Base-by-base conservation (phyloP, 2,113 vertebrate genomes). In the Chloropsis cyanopogon region DNA sequence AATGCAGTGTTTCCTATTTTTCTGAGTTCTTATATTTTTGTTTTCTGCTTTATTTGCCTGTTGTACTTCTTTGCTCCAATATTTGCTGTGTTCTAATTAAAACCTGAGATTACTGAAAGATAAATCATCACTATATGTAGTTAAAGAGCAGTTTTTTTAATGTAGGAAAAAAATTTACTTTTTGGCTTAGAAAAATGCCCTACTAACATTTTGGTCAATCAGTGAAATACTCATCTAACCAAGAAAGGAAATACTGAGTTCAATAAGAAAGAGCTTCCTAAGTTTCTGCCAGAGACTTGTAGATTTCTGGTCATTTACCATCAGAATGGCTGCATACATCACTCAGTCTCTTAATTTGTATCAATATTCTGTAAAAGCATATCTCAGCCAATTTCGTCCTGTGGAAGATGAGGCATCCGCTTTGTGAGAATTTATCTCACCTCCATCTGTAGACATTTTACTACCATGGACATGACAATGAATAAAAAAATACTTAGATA, bases 161-260 rank as follows among this genome's bases (percentile, higher is more conserved):
- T 61, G 16, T 63, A 35, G 29, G 17, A 7, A 66, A 65, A 53
- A 1, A 6, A 1, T 0, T 0, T 47, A 14, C 9, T 33, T 87
- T 54, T 33, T 78, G 41, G 3, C 28, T 56, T 72, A 8, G 59
- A 57, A 60, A 65, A 68, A 14, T 11, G 16, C 12, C 19, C 12
- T 39, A 2, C 5, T 61, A 31, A 25, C 1, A 3, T 35, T 92
- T 71, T 33, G 7, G 4, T 66, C 10, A 15, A 41, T 50, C 29
- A 75, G 3, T 70, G 24, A 89, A 92, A 68, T 65, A 44, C 5
- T 1, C 4, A 13, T 73, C 13, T 59, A 70, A 26, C 18, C 69
- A 54, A 65, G 26, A 13, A 63, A 50, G 24, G 14, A 71, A 84
- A 29, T 7, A 13, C 5, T 29, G 14, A 47, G 14, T 39, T 83